A percentile compares a stretch with the other conserved stretches of the same genome.
Evolutionary conservation across 2,888 invertebrate species (phyloP).

Genomic region (Octodonta nipae): DNA sequence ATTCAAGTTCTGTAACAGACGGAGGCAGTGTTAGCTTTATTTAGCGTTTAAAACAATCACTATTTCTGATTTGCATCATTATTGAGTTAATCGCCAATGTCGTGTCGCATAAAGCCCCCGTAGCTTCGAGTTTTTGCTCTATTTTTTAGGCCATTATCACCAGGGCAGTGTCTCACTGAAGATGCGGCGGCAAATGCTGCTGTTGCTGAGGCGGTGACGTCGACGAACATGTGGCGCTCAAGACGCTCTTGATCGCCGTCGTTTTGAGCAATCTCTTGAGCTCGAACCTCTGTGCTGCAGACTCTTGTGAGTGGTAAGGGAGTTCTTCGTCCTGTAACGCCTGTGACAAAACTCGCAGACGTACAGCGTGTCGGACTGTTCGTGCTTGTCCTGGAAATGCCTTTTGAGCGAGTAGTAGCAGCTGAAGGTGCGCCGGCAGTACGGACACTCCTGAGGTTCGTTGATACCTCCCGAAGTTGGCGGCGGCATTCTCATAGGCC

Average conservation of each 20-base stretch:
- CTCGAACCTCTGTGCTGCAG: constrained; percentile 80
- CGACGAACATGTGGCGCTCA: constrained; percentile 40
- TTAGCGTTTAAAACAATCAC: too few species aligned
- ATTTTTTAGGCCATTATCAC: too few species aligned
- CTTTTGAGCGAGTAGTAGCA: constrained; percentile 86
- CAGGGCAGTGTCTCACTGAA: too few species aligned
- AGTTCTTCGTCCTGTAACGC: constrained; percentile 81
- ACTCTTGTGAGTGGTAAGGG: constrained; percentile 82
- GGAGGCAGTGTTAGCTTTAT: not conserved
- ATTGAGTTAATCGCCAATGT: not conserved
- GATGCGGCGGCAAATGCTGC: constrained; percentile 8
- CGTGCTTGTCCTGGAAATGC: constrained; percentile 88
- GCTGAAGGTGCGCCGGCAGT: constrained; percentile 83
- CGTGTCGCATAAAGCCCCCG: not conserved
- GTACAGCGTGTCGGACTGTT: constrained; percentile 78
- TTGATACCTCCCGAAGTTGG: constrained; percentile 81
- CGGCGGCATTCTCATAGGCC: constrained; percentile 62
- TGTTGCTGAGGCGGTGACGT: constrained; percentile 20
- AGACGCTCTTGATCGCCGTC: constrained; percentile 69
- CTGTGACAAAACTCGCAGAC: constrained; percentile 86
- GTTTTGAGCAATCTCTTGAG: constrained; percentile 76
- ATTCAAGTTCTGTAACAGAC: too few species aligned
- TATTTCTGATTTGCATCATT: too few species aligned
- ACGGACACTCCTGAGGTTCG: constrained; percentile 86
- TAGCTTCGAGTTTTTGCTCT: too few species aligned